phyloP scores from a whole-genome alignment of 2,888 invertebrate species.

The Busseola fusca region DNA sequence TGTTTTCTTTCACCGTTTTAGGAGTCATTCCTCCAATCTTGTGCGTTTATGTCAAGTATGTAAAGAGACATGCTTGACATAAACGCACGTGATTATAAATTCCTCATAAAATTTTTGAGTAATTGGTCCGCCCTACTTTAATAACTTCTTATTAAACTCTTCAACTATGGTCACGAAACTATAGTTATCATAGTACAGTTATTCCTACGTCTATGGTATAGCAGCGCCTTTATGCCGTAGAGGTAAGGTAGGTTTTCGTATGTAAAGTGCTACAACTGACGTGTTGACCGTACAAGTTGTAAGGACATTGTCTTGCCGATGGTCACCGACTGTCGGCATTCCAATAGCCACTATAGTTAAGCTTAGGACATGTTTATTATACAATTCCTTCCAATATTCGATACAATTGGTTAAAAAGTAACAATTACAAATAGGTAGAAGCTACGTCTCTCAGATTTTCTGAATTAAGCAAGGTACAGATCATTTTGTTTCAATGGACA shows the following conservation, averaged over 20 bases:
- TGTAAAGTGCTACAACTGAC: background rate
- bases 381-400: conserved; percentile 1
- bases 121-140: conserved; percentile 58
- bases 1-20: too few species aligned
- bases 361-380: conserved; percentile 13
- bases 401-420: background rate
- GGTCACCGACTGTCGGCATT: conserved; percentile 44
- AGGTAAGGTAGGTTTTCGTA: conserved; percentile 9
- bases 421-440: background rate
- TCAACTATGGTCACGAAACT: conserved; percentile 36
- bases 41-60: background rate
- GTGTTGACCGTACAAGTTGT: conserved; percentile 13
- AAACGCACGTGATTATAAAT: conserved; percentile 43
- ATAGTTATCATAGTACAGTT: conserved; percentile 21
- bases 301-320: conserved; percentile 39
- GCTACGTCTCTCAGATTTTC: background rate
- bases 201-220: background rate
- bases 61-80: background rate
- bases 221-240: background rate
- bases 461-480: background rate
- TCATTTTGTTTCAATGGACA: conserved; percentile 3
- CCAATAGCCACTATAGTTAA: conserved; percentile 15
- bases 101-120: conserved; percentile 40
- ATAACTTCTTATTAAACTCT: conserved; percentile 50
- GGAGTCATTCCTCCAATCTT: background rate